Evolutionary conservation across 1,140 invertebrate genomes (phyloP).

Genomic region (Camponotus vicinus): DNA sequence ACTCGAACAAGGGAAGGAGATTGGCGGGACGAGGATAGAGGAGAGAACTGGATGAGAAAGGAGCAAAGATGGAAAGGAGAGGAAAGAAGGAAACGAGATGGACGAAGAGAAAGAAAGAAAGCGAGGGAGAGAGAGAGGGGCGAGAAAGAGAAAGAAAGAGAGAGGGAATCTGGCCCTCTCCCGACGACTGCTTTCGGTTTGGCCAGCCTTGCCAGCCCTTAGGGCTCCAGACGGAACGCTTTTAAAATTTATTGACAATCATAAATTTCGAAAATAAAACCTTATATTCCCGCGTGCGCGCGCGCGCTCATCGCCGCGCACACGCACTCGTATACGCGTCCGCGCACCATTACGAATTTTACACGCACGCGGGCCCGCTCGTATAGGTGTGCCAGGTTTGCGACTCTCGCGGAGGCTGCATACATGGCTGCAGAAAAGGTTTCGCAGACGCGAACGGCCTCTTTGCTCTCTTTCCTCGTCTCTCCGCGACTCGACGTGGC

Average conservation of each 20-base stretch:
- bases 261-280: slow-evolving; percentile 87
- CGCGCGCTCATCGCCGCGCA: slow-evolving; percentile 37
- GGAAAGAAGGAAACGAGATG: slow-evolving; percentile 71
- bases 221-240: slow-evolving; percentile 86
- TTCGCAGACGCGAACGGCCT: slow-evolving; percentile 71
- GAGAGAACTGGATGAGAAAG: slow-evolving; percentile 56
- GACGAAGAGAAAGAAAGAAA: slow-evolving; percentile 43
- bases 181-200: slow-evolving; percentile 81
- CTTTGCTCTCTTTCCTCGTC: slow-evolving; percentile 66
- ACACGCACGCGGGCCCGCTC: slow-evolving; percentile 5
- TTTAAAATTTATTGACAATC: slow-evolving; percentile 88
- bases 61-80: slow-evolving; percentile 61
- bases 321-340: not conserved
- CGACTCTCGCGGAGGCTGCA: slow-evolving; percentile 69
- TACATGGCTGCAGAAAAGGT: slow-evolving; percentile 78
- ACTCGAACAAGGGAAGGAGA: slow-evolving; percentile 55
- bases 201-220: slow-evolving; percentile 85
- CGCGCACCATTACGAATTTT: slow-evolving; percentile 14
- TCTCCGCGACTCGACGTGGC: slow-evolving; percentile 55
- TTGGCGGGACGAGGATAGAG: slow-evolving; percentile 61
- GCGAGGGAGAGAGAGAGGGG: slow-evolving; percentile 62
- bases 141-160: slow-evolving; percentile 36
- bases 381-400: slow-evolving; percentile 60
- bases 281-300: slow-evolving; percentile 84
- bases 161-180: slow-evolving; percentile 74